Evolutionary conservation across 2,113 vertebrate genomes (phyloP).

Genomic region (Pyxicephalus adspersus): DNA sequence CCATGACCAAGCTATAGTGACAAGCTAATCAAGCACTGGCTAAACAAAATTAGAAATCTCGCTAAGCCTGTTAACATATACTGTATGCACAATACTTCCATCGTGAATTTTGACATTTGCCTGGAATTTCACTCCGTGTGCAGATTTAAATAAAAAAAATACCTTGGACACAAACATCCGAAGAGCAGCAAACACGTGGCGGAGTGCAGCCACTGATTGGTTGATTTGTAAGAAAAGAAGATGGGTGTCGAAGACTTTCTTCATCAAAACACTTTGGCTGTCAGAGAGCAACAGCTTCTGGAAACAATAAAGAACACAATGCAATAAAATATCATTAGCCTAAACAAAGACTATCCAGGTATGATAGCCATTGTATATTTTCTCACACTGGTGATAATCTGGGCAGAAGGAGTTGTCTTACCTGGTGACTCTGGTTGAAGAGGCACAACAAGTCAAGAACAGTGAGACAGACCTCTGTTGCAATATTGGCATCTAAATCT

Average conservation of each 20-base stretch:
- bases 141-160: conserved; percentile 11
- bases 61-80: too few species aligned
- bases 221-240: conserved; percentile 97
- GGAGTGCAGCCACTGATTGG: conserved; percentile 88
- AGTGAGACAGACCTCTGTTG: conserved; percentile 91
- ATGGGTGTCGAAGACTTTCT: conserved; percentile 96
- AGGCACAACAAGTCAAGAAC: conserved; percentile 91
- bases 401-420: conserved; percentile 56
- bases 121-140: too few species aligned
- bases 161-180: conserved; percentile 95
- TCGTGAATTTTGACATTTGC: too few species aligned
- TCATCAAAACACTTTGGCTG: conserved; percentile 92
- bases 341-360: too few species aligned
- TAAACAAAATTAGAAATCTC: too few species aligned
- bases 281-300: conserved; percentile 81
- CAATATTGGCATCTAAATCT: conserved; percentile 91
- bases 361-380: not conserved
- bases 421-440: conserved; percentile 92
- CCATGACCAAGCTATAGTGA: too few species aligned
- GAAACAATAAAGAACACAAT: not conserved
- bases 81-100: too few species aligned
- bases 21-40: too few species aligned
- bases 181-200: conserved; percentile 88
- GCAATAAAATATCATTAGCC: not conserved
- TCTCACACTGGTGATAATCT: not conserved